phyloP scores from a whole-genome alignment of 2,888 invertebrate species.

The Acleris literana region DNA sequence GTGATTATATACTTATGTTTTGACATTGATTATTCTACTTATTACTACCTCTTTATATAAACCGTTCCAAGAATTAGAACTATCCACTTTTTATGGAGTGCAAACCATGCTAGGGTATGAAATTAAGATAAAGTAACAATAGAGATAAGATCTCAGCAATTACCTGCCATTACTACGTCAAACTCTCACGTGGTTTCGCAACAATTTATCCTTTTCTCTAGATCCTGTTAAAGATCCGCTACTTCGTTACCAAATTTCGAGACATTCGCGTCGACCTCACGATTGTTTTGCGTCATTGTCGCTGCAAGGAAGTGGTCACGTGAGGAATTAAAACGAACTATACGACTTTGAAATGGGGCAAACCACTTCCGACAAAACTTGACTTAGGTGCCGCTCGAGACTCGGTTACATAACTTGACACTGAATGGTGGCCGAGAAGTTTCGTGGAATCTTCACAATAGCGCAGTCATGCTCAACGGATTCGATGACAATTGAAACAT shows the following conservation, averaged over 20 bases:
- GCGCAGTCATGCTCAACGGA: conserved; percentile 49
- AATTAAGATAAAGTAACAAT: not conserved
- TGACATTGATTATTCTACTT: too few species aligned
- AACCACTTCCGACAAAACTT: conserved; percentile 31
- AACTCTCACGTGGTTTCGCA: conserved; percentile 8
- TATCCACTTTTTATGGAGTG: not conserved
- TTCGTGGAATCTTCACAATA: conserved; percentile 62
- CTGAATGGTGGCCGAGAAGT: conserved; percentile 55
- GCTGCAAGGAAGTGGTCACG: conserved; percentile 30
- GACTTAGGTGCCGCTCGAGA: conserved; percentile 20
- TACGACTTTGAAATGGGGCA: conserved; percentile 16
- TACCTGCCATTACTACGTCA: not conserved
- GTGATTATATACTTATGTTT: too few species aligned
- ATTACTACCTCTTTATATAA: too few species aligned
- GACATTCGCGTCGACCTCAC: conserved; percentile 12
- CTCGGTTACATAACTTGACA: conserved; percentile 50
- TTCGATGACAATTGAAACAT: conserved; percentile 46
- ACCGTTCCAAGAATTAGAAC: too few species aligned
- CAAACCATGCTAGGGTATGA: not conserved
- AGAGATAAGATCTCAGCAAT: conserved; percentile 30
- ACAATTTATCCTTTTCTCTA: conserved; percentile 5
- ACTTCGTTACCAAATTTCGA: conserved; percentile 11
- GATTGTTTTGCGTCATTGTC: conserved; percentile 19
- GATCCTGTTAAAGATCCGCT: conserved; percentile 30
- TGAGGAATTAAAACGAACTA: conserved; percentile 28